phyloP scores from a whole-genome alignment of 2,888 invertebrate genomes.

The Sisyra nigra region DNA sequence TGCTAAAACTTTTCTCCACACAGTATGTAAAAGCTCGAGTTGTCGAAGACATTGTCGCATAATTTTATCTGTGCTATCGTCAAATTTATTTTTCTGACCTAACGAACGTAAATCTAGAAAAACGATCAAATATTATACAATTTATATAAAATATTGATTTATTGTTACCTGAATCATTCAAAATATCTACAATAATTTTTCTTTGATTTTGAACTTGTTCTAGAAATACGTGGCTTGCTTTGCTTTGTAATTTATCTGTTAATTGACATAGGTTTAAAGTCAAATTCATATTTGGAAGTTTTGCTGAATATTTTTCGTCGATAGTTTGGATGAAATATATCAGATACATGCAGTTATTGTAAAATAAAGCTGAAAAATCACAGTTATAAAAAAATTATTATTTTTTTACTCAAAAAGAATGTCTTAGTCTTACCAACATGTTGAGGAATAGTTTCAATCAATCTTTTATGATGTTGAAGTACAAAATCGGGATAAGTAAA shows the following conservation, averaged over 20 bases:
- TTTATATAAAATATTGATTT: slow-evolving; percentile 2
- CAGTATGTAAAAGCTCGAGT: slow-evolving; percentile 65
- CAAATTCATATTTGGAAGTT: slow-evolving; percentile 36
- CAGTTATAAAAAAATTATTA: not conserved
- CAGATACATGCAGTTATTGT: slow-evolving; percentile 86
- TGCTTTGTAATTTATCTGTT: slow-evolving; percentile 44
- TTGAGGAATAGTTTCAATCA: slow-evolving; percentile 71
- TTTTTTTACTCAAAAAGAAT: not conserved
- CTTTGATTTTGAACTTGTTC: slow-evolving; percentile 61
- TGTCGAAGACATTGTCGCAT: slow-evolving; percentile 73
- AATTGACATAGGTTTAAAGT: slow-evolving; percentile 51
- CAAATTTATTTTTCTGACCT: slow-evolving; percentile 35
- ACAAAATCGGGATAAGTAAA: slow-evolving; percentile 63
- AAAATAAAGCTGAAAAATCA: slow-evolving; percentile 49
- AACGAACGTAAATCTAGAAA: slow-evolving; percentile 29
- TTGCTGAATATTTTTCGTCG: slow-evolving; percentile 47
- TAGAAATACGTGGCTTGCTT: slow-evolving; percentile 53
- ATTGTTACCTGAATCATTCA: slow-evolving; percentile 50
- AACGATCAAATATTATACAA: slow-evolving; percentile 12
- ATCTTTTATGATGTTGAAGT: slow-evolving; percentile 62
- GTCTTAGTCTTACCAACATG: slow-evolving; percentile 47
- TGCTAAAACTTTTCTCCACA: slow-evolving; percentile 78
- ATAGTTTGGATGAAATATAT: slow-evolving; percentile 54
- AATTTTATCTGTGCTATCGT: slow-evolving; percentile 49
- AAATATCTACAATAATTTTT: slow-evolving; percentile 56